phyloP scores from a whole-genome alignment of 1,140 invertebrate genomes.

The Pogonomyrmex californicus region DNA sequence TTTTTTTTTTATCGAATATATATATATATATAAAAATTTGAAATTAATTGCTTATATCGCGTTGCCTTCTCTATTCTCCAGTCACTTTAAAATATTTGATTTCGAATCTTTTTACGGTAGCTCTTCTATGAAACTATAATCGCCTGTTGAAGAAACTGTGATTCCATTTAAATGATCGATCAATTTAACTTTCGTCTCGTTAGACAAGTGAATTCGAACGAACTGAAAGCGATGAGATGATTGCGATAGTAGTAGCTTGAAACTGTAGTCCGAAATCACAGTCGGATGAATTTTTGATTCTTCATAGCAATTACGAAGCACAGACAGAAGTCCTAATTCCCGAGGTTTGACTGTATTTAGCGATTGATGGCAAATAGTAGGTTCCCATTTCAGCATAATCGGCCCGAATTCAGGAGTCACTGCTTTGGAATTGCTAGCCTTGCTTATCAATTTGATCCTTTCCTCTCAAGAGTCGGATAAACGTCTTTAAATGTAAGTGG shows the following conservation, averaged over 20 bases:
- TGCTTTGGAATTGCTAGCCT: constrained; percentile 16
- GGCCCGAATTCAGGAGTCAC: constrained; percentile 32
- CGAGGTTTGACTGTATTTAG: constrained; percentile 25
- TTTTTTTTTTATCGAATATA: too few species aligned
- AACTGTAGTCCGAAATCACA: not conserved
- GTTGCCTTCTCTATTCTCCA: too few species aligned
- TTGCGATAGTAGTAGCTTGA: constrained; percentile 15
- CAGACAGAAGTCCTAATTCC: constrained; percentile 14
- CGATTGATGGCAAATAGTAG: constrained; percentile 46
- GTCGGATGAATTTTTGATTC: constrained; percentile 13
- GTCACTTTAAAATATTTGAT: not conserved
- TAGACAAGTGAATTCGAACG: constrained; percentile 5
- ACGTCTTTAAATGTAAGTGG: constrained; percentile 4
- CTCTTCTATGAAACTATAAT: not conserved
- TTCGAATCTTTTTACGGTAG: not conserved
- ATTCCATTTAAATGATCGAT: not conserved
- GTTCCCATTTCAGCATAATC: not conserved
- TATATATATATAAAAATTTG: too few species aligned
- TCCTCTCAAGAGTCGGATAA: not conserved
- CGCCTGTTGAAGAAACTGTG: constrained; percentile 22
- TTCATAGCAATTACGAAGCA: constrained; percentile 4
- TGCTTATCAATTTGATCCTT: constrained; percentile 20
- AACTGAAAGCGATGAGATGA: not conserved
- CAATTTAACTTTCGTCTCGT: constrained; percentile 20
- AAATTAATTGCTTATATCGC: too few species aligned